phyloP scores from a whole-genome alignment of 2,797 vertebrate genomes.

The Cynopterus sphinx region DNA sequence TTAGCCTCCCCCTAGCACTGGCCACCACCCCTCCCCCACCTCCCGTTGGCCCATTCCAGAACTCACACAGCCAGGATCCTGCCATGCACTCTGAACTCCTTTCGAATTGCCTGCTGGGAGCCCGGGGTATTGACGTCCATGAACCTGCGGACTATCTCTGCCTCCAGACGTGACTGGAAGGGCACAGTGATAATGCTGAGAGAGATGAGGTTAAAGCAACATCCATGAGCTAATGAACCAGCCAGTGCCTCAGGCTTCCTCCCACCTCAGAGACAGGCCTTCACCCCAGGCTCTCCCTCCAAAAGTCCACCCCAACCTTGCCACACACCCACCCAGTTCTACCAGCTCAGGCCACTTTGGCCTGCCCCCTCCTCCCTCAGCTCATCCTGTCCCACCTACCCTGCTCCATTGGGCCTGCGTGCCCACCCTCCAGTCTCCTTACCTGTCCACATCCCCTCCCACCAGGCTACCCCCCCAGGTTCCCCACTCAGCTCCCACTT shows the following conservation, averaged over 20 bases:
- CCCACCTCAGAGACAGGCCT: not conserved
- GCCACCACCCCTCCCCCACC: not conserved
- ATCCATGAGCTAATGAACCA: too few relatives aligned
- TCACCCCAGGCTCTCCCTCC: not conserved
- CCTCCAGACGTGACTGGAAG: conserved; percentile 85
- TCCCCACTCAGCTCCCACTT: not conserved
- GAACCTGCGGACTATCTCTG: conserved; percentile 85
- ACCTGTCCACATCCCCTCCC: not conserved
- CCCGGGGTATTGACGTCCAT: conserved; percentile 86
- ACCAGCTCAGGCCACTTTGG: not conserved
- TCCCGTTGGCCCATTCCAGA: not conserved
- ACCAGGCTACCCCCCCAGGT: not conserved
- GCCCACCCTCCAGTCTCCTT: not conserved
- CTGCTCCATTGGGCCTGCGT: not conserved
- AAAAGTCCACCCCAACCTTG: too few relatives aligned
- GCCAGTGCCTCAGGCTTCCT: not conserved
- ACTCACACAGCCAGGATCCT: conserved; percentile 87
- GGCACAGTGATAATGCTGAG: conserved; percentile 84
- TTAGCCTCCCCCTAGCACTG: not conserved
- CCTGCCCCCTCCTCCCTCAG: not conserved
- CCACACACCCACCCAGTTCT: not conserved
- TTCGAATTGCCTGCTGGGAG: conserved; percentile 83
- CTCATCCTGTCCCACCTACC: not conserved
- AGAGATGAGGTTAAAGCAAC: not conserved
- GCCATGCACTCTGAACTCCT: conserved; percentile 79